Base-by-base conservation (phyloP, 2,797 vertebrate genomes). In the Ctenochaetus hawaiiensis region DNA sequence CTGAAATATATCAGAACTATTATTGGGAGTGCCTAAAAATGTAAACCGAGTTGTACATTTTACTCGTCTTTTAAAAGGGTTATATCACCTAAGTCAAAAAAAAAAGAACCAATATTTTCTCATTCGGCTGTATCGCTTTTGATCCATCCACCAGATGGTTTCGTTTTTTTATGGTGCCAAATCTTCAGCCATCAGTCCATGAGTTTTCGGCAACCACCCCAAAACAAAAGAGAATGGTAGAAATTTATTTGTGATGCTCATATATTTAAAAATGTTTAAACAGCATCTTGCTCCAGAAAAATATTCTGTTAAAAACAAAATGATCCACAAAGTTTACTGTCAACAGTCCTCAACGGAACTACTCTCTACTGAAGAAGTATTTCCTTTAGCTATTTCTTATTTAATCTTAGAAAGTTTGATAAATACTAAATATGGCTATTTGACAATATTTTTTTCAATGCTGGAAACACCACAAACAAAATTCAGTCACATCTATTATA, bases 151-250 rank as follows among this genome's bases (percentile, higher is more conserved):
- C 18, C 5, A 18, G 1, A 17, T 56, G n/a, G 45, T 57, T 52
- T 75, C 11, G 13, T 16, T 26, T 63, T 26, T 63, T 23, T 17
- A 54, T 66, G 69, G 17, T 75, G 54, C 43, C 14, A 23, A 12
- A 11, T 45, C 34, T 26, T 49, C 1, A 60, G 49, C 34, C 16
- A 37, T 23, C 41, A 34, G 16, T 48, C 18, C 18, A 5, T 52
- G n/a, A 44, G 43, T 37, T 44, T 53, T 53, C 11, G 54, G 16
- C 13, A 53, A 22, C n/a, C 26, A 41, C 18, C 17, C 7, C 14
- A n/a, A 39, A 13, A 13, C 17, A 52, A 13, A 57, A 20, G 4
- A 34, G 16, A n/a, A 41, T 2, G 41, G 22, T 17, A 18, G 17
- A 20, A 34, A 5, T 1, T 2, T 51, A 4, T 54, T 51, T 67